Evolutionary conservation across 2,888 invertebrate species (phyloP).

Genomic region (Volucella bombylans): DNA sequence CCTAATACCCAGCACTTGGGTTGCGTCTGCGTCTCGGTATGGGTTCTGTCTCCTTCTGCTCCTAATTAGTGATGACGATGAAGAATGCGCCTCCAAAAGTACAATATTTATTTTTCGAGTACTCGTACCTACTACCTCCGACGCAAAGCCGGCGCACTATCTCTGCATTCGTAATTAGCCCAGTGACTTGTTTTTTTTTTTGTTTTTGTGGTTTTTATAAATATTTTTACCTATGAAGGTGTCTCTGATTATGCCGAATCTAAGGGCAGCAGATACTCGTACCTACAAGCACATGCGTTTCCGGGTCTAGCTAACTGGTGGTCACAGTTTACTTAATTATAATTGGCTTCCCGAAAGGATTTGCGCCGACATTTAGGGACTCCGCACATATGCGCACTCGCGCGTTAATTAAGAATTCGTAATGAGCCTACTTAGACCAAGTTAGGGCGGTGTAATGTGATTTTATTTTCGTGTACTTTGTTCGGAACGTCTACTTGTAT

Average conservation of each 20-base stretch:
- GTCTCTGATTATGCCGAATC: constrained; percentile 44
- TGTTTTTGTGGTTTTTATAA: not conserved
- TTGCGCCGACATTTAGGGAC: constrained; percentile 28
- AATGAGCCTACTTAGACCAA: constrained; percentile 68
- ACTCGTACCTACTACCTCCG: constrained; percentile 2
- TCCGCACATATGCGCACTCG: not conserved
- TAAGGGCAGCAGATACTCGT: constrained; percentile 47
- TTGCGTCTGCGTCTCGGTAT: not conserved
- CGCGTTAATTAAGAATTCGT: constrained; percentile 65
- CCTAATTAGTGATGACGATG: constrained; percentile 18
- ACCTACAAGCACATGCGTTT: constrained; percentile 59
- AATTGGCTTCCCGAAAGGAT: constrained; percentile 58
- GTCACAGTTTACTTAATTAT: constrained; percentile 65
- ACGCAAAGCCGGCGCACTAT: constrained; percentile 15
- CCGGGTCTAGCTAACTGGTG: not conserved
- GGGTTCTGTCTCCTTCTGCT: too few relatives aligned
- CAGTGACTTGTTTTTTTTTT: not conserved
- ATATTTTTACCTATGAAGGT: constrained; percentile 14
- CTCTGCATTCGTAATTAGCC: constrained; percentile 60
- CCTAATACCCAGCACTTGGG: constrained; percentile 50
- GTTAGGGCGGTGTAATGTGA: constrained; percentile 64
- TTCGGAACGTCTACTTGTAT: constrained; percentile 20
- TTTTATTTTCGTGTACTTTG: constrained; percentile 45
- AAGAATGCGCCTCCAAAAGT: constrained; percentile 45
- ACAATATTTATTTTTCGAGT: constrained; percentile 1